phyloP scores from a whole-genome alignment of 2,797 vertebrate species.

The Hippocampus kuda region DNA sequence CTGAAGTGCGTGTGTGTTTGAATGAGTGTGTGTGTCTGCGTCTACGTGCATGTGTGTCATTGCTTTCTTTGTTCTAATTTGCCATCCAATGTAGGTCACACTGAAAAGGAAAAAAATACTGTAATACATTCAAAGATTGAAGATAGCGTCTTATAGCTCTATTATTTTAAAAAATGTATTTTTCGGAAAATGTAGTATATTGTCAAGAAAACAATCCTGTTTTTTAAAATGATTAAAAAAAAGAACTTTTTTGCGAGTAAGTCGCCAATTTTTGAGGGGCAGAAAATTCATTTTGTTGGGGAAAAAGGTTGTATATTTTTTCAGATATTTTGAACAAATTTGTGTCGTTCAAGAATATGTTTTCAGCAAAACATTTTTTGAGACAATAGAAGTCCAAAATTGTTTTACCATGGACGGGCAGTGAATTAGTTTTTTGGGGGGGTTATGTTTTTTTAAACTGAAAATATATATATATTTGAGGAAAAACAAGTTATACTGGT shows the following conservation, averaged over 20 bases:
- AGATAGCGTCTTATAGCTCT: neutral
- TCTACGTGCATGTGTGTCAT: neutral
- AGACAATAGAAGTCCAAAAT: too few species aligned
- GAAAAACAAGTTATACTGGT: too few species aligned
- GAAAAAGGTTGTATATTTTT: too few species aligned
- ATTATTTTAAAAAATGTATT: neutral
- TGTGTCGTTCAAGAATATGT: too few species aligned
- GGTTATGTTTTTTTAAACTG: too few species aligned
- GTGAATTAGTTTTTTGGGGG: too few species aligned
- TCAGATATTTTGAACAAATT: too few species aligned
- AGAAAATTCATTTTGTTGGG: too few species aligned
- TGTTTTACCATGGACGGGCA: too few species aligned
- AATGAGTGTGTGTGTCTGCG: neutral
- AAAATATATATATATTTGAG: too few species aligned
- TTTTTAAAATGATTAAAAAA: neutral
- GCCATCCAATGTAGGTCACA: neutral
- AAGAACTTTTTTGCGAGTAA: too few species aligned
- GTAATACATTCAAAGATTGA: neutral
- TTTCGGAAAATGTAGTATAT: neutral
- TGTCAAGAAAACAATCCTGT: neutral
- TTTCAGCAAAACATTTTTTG: neutral
- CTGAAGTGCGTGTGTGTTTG: slow-evolving; percentile 32
- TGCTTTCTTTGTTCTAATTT: neutral
- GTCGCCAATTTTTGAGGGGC: too few species aligned
- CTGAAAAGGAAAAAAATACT: neutral